These are phyloP conservation scores for Coregonus suidteri DNA, from an alignment of 2,797 vertebrate species.

Conservation along the genomic window DNA sequence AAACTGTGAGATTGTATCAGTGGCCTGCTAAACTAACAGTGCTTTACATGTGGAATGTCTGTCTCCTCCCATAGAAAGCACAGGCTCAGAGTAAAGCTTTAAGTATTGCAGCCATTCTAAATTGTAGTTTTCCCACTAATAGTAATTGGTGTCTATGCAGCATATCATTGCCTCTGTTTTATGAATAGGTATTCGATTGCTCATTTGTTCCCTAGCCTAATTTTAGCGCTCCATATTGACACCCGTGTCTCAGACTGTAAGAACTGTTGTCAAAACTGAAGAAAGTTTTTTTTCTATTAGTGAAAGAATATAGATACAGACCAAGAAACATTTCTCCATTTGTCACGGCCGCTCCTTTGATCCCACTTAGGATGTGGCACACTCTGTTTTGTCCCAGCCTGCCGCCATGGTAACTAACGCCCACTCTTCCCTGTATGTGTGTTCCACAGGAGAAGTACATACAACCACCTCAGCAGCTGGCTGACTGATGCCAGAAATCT, in stretches of 20 bases:
- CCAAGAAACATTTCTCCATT: too few species aligned
- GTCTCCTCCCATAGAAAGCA: not conserved
- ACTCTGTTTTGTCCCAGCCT: not conserved
- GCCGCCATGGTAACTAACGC: slow-evolving; percentile 6
- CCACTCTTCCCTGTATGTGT: slow-evolving; percentile 2
- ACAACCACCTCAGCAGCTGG: slow-evolving; percentile 99
- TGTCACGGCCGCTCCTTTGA: not conserved
- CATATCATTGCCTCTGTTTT: too few species aligned
- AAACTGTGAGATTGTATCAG: slow-evolving; percentile 45
- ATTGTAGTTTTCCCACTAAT: too few species aligned
- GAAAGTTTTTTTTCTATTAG: too few species aligned
- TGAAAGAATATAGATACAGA: too few species aligned
- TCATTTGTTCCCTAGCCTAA: not conserved
- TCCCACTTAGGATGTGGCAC: slow-evolving; percentile 23
- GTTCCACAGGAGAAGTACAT: slow-evolving; percentile 92
- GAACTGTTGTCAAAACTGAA: not conserved
- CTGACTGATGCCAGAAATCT: slow-evolving; percentile 98
- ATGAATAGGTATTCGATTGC: too few species aligned
- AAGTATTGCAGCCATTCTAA: too few species aligned
- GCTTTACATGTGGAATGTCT: slow-evolving; percentile 37
- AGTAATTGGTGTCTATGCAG: too few species aligned
- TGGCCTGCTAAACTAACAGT: slow-evolving; percentile 42
- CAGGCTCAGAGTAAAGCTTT: too few species aligned
- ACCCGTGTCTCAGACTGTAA: not conserved
- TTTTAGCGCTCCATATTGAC: not conserved